A percentile compares a stretch with the other conserved stretches of the same genome.
phyloP scores from a whole-genome alignment of 1,140 invertebrate species.

The Drosophila serrata region DNA sequence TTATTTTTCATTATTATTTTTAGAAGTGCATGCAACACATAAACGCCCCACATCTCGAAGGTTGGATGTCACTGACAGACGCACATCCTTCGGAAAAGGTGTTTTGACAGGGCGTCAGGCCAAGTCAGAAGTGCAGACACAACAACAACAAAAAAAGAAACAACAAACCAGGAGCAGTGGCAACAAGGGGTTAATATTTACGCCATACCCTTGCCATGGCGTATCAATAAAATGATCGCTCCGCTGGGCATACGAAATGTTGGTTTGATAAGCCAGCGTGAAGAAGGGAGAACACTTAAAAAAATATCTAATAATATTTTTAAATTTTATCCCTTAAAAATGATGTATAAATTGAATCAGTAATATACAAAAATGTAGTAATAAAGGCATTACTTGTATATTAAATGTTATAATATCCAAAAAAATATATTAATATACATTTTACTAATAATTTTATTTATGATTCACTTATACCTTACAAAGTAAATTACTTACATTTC shows the following conservation, averaged over 20 bases:
- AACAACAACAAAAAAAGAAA: constrained; percentile 4
- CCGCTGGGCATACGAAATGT: constrained; percentile 70
- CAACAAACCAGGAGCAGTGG: constrained; percentile 21
- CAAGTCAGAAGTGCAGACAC: constrained; percentile 53
- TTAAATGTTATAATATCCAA: too few relatives aligned
- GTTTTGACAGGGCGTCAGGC: constrained; percentile 66
- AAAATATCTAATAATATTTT: not conserved
- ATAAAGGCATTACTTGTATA: too few relatives aligned
- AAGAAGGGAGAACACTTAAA: constrained; percentile 2
- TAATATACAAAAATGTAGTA: too few relatives aligned
- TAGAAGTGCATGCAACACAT: constrained; percentile 27
- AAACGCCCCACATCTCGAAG: constrained; percentile 32
- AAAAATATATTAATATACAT: too few relatives aligned
- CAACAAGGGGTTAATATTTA: constrained; percentile 62
- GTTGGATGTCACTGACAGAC: constrained; percentile 53
- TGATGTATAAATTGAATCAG: too few relatives aligned
- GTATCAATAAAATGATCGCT: constrained; percentile 79
- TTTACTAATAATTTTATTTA: too few relatives aligned
- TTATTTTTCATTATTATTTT: not conserved
- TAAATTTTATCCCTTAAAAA: too few relatives aligned
- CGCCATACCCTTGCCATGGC: constrained; percentile 41
- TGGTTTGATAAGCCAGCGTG: constrained; percentile 54
- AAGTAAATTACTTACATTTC: too few relatives aligned
- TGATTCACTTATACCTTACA: too few relatives aligned
- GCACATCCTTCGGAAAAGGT: constrained; percentile 61